Evolutionary conservation across 1,140 invertebrate genomes (phyloP).

Genomic region (Nasonia vitripennis): DNA sequence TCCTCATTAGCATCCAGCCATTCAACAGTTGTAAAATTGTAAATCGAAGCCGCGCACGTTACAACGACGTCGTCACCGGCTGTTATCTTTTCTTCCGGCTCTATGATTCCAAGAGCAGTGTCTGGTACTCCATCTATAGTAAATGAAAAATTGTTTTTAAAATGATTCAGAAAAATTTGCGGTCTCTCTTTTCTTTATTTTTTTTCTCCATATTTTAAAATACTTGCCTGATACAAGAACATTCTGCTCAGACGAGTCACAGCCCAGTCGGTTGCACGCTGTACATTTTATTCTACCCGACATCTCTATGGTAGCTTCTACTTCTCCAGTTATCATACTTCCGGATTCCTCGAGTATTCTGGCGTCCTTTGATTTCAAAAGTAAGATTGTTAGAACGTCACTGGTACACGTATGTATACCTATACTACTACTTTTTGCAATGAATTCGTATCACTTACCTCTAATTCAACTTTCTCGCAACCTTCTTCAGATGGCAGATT

Average conservation of each 20-base stretch:
- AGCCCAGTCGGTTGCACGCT: constrained; percentile 61
- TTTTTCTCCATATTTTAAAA: neutral
- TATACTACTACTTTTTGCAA: neutral
- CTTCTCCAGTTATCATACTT: constrained; percentile 45
- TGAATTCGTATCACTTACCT: constrained; percentile 8
- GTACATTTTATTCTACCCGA: constrained; percentile 61
- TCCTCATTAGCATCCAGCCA: constrained; percentile 65
- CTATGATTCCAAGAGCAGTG: constrained; percentile 69
- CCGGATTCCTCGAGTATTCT: neutral
- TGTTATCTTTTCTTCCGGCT: constrained; percentile 68
- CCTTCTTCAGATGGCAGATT: neutral
- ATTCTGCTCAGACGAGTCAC: constrained; percentile 55
- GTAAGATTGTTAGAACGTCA: neutral
- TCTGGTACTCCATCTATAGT: constrained; percentile 66
- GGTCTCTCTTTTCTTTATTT: neutral
- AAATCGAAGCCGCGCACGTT: constrained; percentile 76
- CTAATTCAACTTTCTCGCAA: constrained; percentile 31
- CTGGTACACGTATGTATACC: neutral
- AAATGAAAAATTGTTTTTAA: neutral
- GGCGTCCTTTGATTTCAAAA: constrained; percentile 22
- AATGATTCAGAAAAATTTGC: neutral
- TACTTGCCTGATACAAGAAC: constrained; percentile 64
- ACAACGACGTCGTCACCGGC: constrained; percentile 75
- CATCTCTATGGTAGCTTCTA: constrained; percentile 51
- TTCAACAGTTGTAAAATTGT: constrained; percentile 73